phyloP scores from a whole-genome alignment of 2,113 vertebrate species.

The Lota lota region DNA sequence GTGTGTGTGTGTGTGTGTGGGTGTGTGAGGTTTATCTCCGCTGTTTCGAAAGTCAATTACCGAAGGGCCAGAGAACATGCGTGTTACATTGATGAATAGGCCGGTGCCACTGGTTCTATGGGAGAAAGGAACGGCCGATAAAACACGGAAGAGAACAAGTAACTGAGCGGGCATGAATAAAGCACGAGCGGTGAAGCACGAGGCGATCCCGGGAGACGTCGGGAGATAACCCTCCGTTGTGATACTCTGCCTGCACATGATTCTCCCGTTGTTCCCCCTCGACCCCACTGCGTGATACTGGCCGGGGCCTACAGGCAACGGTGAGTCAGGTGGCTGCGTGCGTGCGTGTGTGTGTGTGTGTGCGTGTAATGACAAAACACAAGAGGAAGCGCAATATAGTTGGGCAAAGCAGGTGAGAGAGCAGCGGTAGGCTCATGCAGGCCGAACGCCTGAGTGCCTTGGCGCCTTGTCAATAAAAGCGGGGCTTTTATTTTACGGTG shows the following conservation, averaged over 20 bases:
- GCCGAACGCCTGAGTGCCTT: no score
- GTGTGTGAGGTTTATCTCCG: conserved; percentile 32
- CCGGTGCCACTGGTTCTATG: conserved; percentile 4
- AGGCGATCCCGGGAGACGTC: conserved; percentile 21
- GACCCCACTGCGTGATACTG: no score
- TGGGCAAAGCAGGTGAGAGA: no score
- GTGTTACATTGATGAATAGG: conserved; percentile 43
- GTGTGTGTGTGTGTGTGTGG: no score
- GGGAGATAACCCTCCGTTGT: background rate
- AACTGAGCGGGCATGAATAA: conserved; percentile 38
- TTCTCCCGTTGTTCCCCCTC: background rate
- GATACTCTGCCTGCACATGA: background rate
- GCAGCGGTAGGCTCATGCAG: no score
- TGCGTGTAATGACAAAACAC: no score
- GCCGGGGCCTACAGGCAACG: no score
- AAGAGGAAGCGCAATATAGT: no score
- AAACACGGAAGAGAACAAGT: conserved; percentile 13
- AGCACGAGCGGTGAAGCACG: conserved; percentile 26
- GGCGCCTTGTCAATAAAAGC: conserved; percentile 39
- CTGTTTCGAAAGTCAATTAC: conserved; percentile 45
- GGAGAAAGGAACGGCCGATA: conserved; percentile 18
- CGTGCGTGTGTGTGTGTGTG: no score
- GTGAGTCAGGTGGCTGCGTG: background rate
- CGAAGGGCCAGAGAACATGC: background rate
- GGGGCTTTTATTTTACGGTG: conserved; percentile 36